Base-by-base conservation (phyloP, 2,888 invertebrate genomes). In the Caenorhabditis sp. region DNA sequence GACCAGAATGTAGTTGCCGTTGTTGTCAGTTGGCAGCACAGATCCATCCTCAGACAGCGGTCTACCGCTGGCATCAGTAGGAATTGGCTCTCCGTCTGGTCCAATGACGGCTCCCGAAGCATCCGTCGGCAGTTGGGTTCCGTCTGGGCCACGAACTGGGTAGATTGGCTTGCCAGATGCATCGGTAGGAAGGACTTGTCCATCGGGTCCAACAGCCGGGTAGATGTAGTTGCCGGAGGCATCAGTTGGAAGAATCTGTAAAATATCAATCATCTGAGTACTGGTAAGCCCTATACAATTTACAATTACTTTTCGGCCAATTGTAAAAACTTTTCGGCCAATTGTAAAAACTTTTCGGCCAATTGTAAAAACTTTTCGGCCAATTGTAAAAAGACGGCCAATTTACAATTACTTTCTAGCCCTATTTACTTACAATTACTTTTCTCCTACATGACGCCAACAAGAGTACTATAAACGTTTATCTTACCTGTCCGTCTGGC, bases 81-180 rank as follows among this genome's bases (percentile, higher is more conserved):
- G 45, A 22, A 59, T 46, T 5, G 22, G 75, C 17, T 58, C 50
- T 17, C 77, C 78, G n/a, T 83, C 82, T 35, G 76, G 79, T 22
- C 48, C 52, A 72, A 61, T 65, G 2, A 78, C 79, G 17, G 35
- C 32, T 66, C 74, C 74, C 22, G 71, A 55, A 15, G 59, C 35
- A 52, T 77, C 61, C 24, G 78, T 62, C 17, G 73, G 61, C 13
- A 61, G 45, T 13, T 45, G 39, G 3, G 35, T 30, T n/a, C 74
- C 80, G 35, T 79, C 79, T 39, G 63, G 79, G 9, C 62, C 71
- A 17, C 48, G 27, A 50, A 24, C 56, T 68, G 55, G 45, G 55
- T 43, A 59, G 50, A 62, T 32, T 0, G 48, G 32, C 2, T 41
- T 37, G 11, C 30, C 62, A 32, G 52, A 52, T 13, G 27, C 62